Conservation (phyloP, 2,797 vertebrate genomes). For the Rhinophrynus dorsalis region DNA sequence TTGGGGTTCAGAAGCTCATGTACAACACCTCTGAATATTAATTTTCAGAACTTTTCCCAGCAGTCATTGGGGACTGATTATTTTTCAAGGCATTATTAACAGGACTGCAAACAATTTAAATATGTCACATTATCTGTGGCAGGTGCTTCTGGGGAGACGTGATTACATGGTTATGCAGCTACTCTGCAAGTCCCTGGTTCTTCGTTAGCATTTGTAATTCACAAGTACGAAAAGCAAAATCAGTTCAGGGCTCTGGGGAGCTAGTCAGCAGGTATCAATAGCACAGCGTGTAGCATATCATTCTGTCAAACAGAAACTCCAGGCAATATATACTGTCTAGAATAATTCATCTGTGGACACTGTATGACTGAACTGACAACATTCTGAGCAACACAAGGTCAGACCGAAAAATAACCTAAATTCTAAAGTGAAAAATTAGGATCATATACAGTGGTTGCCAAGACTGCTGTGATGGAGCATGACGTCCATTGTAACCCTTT, state of each 20-base stretch:
- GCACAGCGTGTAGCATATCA: background rate
- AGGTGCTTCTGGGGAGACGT: background rate
- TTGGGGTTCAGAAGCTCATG: background rate
- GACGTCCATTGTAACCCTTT: too few relatives aligned
- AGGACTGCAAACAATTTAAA: conserved; percentile 5
- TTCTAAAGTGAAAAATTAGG: too few relatives aligned
- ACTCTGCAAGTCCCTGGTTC: conserved; percentile 15
- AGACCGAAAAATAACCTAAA: background rate
- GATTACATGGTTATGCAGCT: conserved; percentile 9
- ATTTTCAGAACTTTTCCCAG: background rate
- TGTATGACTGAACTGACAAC: conserved; percentile 9
- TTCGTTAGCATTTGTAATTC: conserved; percentile 35
- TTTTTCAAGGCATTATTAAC: background rate
- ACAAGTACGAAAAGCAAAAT: conserved; percentile 31
- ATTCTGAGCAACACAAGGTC: conserved; percentile 7
- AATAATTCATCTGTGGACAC: conserved; percentile 16
- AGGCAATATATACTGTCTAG: conserved; percentile 5
- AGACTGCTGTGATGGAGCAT: too few relatives aligned
- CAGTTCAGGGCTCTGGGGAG: conserved; percentile 27
- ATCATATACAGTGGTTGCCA: too few relatives aligned
- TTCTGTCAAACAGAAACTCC: conserved; percentile 8
- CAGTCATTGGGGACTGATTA: conserved; percentile 13
- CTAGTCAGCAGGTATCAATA: conserved; percentile 19
- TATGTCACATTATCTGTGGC: conserved; percentile 12
- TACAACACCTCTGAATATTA: conserved; percentile 21